Conservation (phyloP, 2,113 vertebrate genomes). For the Brachypodius melanocephalos region DNA sequence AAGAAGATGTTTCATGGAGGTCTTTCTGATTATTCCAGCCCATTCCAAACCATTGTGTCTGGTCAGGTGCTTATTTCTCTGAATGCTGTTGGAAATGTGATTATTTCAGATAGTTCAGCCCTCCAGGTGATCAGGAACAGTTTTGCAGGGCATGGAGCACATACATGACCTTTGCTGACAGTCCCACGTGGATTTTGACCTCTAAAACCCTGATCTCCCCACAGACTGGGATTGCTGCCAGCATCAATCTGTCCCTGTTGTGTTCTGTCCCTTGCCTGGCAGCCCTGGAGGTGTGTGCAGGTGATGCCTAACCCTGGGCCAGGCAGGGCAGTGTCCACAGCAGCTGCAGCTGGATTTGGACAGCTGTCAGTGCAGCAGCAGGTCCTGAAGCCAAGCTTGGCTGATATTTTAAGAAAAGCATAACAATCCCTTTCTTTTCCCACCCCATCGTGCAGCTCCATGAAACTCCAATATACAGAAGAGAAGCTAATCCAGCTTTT, state of each 20-base stretch:
- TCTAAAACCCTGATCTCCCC: background rate
- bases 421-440: background rate
- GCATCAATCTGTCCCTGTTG: background rate
- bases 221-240: background rate
- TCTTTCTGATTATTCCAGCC: no score
- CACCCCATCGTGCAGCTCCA: constrained; percentile 18
- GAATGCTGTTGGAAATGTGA: no score
- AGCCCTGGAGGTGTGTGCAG: background rate
- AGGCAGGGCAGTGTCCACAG: background rate
- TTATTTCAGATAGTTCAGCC: no score
- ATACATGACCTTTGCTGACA: background rate
- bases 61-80: no score
- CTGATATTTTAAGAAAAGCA: background rate
- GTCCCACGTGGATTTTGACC: background rate
- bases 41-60: no score
- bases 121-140: background rate
- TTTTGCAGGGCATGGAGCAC: background rate
- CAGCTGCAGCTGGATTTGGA: background rate
- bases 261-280: background rate
- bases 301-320: no score
- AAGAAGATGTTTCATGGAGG: no score
- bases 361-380: background rate
- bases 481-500: constrained; percentile 31
- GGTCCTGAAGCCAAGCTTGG: background rate
- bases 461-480: constrained; percentile 44